Evolutionary conservation across 2,113 vertebrate genomes (phyloP).

Genomic region (Neotragus moschatus): DNA sequence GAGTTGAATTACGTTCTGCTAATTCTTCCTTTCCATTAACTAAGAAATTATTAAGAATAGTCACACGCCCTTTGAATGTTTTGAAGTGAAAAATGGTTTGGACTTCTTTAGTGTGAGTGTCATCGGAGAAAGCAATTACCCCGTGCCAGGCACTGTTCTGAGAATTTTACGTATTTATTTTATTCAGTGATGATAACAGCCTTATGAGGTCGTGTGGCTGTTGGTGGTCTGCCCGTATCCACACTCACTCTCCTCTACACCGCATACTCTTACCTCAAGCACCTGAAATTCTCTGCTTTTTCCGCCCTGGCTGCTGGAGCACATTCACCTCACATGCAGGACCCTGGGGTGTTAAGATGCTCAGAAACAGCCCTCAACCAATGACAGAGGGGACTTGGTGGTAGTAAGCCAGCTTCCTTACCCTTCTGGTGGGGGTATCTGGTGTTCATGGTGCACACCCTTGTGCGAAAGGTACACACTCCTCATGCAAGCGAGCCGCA

Average conservation of each 20-base stretch:
- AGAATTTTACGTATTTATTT: not conserved
- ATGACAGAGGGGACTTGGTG: not conserved
- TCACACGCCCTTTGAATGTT: not conserved
- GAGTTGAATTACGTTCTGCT: not conserved
- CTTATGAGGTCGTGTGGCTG: not conserved
- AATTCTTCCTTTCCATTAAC: not conserved
- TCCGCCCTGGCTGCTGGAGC: not conserved
- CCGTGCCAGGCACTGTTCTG: not conserved
- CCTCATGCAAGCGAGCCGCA: not conserved
- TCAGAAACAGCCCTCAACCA: not conserved
- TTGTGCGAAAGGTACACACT: not conserved
- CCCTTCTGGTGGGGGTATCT: not conserved
- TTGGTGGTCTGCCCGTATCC: not conserved
- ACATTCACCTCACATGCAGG: not conserved
- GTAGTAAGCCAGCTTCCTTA: not conserved
- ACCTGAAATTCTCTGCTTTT: not conserved
- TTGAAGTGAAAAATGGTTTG: not conserved
- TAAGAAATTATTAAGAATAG: not conserved
- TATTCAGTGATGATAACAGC: not conserved
- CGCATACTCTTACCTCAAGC: not conserved
- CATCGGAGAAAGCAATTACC: not conserved
- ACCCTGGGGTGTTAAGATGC: not conserved
- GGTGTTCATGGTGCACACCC: not conserved
- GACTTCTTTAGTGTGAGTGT: not conserved
- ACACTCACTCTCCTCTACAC: not conserved